Percentiles rank a stretch among this genome's conserved stretches.
Conservation (phyloP, 2,113 vertebrate genomes). For the Petromus typicus region DNA sequence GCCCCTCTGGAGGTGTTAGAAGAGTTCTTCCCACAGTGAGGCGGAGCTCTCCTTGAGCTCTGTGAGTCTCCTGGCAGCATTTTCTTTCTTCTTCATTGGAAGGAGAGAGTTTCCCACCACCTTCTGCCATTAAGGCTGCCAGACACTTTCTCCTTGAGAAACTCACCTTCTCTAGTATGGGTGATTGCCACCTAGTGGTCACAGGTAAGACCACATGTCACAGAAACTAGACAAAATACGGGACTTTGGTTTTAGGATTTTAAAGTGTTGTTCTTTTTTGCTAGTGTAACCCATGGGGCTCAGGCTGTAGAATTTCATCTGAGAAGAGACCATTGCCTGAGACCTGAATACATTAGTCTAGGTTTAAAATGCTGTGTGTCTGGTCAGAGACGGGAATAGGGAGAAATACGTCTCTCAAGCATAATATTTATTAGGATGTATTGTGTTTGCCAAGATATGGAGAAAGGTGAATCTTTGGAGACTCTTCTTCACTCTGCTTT, state of each 20-base stretch:
- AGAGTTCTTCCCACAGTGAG: neutral
- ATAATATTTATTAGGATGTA: neutral
- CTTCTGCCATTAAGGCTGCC: neutral
- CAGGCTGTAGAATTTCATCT: neutral
- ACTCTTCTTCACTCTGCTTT: neutral
- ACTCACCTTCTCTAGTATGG: neutral
- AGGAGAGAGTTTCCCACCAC: neutral
- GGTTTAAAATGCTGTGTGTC: neutral
- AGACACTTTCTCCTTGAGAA: slow-evolving; percentile 22
- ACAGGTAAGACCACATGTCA: neutral
- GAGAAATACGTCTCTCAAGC: neutral
- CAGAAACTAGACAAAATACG: neutral
- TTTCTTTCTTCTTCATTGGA: neutral
- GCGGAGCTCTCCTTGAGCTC: neutral
- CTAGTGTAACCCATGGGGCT: neutral
- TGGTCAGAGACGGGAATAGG: neutral
- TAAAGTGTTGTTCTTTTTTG: slow-evolving; percentile 9
- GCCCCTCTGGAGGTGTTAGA: neutral
- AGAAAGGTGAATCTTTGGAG: neutral
- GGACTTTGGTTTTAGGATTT: slow-evolving; percentile 15
- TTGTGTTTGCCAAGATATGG: neutral
- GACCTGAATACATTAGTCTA: neutral
- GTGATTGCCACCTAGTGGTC: slow-evolving; percentile 42
- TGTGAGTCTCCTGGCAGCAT: neutral
- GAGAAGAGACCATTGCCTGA: neutral